Evolutionary conservation across 2,797 vertebrate species (phyloP).

Genomic region (Loris lydekkerianus): DNA sequence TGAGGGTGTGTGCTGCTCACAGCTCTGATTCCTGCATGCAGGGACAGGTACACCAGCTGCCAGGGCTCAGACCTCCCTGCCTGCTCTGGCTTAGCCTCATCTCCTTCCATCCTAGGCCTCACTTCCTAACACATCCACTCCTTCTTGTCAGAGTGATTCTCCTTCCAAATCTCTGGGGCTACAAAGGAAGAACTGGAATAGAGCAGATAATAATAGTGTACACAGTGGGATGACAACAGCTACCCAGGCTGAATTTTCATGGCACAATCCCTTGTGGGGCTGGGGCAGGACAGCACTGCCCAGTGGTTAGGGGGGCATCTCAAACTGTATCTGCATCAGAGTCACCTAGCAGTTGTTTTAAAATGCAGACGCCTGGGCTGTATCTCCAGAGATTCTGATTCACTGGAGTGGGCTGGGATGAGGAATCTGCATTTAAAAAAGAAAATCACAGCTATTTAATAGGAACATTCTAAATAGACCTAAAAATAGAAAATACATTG

Average conservation of each 20-base stretch:
- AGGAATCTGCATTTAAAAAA: neutral
- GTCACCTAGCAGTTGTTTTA: neutral
- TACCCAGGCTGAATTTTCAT: neutral
- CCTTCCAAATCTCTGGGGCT: neutral
- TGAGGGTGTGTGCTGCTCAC: neutral
- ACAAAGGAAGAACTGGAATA: neutral
- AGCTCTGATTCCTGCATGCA: neutral
- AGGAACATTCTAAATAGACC: neutral
- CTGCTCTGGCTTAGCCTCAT: neutral
- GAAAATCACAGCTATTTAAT: neutral
- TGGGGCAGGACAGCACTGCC: neutral
- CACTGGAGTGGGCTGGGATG: neutral
- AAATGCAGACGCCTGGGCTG: neutral
- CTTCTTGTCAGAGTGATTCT: neutral
- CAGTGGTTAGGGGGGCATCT: neutral
- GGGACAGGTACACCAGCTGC: neutral
- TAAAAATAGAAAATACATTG: neutral
- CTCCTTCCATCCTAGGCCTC: neutral
- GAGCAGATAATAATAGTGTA: neutral
- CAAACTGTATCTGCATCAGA: neutral
- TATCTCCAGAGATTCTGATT: neutral
- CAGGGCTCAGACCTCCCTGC: neutral
- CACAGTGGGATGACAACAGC: neutral
- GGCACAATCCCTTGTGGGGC: no score
- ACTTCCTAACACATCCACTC: neutral